These are phyloP conservation scores for Callinectes sapidus DNA, from an alignment of 2,888 invertebrate species.

Conservation along the genomic window DNA sequence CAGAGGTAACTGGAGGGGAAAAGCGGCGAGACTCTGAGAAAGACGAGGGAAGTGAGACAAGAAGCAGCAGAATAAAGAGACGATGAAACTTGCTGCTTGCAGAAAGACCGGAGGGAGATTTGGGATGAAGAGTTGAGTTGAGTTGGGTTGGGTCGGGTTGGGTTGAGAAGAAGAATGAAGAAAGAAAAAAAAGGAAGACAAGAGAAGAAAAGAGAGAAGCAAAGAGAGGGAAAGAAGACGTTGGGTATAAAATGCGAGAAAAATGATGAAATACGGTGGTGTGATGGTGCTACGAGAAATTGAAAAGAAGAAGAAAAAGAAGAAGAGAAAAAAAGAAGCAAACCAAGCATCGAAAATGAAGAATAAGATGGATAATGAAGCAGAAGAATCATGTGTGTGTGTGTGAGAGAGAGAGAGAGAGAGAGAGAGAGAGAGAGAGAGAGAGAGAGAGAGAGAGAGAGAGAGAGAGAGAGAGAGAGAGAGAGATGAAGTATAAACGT, in stretches of 20 bases:
- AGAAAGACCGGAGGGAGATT: not conserved
- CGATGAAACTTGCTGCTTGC: not conserved
- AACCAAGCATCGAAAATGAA: not conserved
- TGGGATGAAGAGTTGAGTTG: not conserved
- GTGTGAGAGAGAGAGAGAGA: not conserved
- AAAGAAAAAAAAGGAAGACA: not conserved
- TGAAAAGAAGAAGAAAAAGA: not conserved
- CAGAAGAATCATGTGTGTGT: too few relatives aligned
- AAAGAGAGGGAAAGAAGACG: not conserved
- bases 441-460: not conserved
- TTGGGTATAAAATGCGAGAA: not conserved
- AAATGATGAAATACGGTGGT: not conserved
- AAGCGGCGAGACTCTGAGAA: not conserved
- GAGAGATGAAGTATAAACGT: not conserved
- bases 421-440: not conserved
- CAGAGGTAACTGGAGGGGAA: constrained; percentile 22
- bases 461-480: not conserved
- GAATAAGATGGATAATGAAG: too few relatives aligned
- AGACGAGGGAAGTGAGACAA: not conserved
- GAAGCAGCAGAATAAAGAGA: not conserved
- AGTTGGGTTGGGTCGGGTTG: too few relatives aligned
- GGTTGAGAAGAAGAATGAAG: not conserved
- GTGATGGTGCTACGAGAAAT: not conserved
- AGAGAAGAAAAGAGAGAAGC: not conserved
- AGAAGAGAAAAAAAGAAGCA: not conserved